A percentile compares a stretch with the other conserved stretches of the same genome.
Conservation (phyloP, 1,140 invertebrate species). For the Grapholita molesta region DNA sequence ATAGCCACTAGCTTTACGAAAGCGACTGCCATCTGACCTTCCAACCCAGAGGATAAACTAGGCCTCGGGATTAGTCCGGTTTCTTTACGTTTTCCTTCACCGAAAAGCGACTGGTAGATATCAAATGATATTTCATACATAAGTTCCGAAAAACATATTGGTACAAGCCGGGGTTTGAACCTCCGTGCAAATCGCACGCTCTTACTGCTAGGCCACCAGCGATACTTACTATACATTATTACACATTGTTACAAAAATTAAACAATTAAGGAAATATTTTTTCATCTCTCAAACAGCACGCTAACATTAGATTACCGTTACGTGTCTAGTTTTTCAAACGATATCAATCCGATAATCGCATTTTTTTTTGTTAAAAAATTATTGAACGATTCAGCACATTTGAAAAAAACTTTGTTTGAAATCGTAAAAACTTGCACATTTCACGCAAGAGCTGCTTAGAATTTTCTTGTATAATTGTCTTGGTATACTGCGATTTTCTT, state of each 20-base stretch:
- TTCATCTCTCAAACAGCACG: neutral
- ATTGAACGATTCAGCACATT: neutral
- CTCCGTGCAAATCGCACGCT: too few species aligned
- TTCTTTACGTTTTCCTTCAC: too few species aligned
- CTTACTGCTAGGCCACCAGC: too few species aligned
- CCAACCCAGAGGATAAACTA: too few species aligned
- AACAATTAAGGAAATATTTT: neutral
- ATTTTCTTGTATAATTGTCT: neutral
- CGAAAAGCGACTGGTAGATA: too few species aligned
- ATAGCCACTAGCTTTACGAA: too few species aligned
- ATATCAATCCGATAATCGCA: neutral
- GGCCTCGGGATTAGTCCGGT: too few species aligned
- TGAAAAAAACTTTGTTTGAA: neutral
- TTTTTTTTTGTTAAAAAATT: neutral
- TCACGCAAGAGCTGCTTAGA: neutral
- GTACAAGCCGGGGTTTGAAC: too few species aligned
- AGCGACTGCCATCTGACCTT: too few species aligned
- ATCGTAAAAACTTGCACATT: neutral
- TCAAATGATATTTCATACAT: too few species aligned
- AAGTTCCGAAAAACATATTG: too few species aligned
- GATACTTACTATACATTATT: neutral
- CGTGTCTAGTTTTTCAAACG: neutral
- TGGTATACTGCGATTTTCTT: neutral
- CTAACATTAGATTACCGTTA: neutral
- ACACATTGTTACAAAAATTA: neutral